Conservation (phyloP, 2,113 vertebrate genomes). For the Zosterops pallidus region DNA sequence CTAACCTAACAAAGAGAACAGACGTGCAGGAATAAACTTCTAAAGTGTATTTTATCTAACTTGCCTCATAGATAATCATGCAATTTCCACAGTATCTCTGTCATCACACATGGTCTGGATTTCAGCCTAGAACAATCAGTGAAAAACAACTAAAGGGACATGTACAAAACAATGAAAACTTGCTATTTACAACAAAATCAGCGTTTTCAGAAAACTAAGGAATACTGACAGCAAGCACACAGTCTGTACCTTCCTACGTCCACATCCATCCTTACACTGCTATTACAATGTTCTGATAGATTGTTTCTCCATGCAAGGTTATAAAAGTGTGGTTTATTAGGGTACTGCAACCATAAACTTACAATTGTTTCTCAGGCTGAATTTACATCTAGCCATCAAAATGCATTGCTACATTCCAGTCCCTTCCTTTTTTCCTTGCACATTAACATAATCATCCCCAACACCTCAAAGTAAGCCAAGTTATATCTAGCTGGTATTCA, state of each 20-base stretch:
- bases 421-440: neutral
- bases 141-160: neutral
- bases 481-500: neutral
- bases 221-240: neutral
- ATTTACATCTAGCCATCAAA: slow-evolving; percentile 45
- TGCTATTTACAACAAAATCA: neutral
- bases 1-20: neutral
- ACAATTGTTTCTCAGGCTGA: neutral
- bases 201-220: neutral
- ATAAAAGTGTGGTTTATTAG: slow-evolving; percentile 51
- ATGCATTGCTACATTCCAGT: neutral
- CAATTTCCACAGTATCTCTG: neutral
- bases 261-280: neutral
- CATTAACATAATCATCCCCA: neutral
- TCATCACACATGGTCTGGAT: neutral
- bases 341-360: neutral
- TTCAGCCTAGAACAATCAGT: neutral
- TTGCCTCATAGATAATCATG: neutral
- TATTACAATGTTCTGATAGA: neutral
- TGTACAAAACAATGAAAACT: neutral
- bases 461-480: neutral
- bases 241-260: neutral
- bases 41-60: neutral
- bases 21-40: neutral
- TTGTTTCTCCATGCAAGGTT: neutral